phyloP scores from a whole-genome alignment of 2,113 vertebrate genomes.

The Falco punctatus region DNA sequence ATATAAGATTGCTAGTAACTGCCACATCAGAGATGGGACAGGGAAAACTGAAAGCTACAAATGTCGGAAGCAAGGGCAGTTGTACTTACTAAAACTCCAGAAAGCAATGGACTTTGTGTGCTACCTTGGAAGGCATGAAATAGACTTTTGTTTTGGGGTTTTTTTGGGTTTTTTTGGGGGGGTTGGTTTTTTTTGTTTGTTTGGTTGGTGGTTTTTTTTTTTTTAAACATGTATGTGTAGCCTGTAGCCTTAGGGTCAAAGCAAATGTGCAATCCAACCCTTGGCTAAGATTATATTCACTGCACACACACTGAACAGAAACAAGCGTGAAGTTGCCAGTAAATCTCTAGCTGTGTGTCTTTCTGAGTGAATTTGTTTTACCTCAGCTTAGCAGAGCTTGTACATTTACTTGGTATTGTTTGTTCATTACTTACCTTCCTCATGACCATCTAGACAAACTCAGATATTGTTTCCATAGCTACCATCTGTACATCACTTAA shows the following conservation, averaged over 20 bases:
- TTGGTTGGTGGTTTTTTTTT: neutral
- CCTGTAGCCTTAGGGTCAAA: neutral
- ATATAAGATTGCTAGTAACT: neutral
- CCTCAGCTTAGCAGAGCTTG: neutral
- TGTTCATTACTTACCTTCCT: slow-evolving; percentile 26
- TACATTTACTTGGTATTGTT: neutral
- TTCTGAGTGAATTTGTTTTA: slow-evolving; percentile 8
- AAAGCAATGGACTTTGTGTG: neutral
- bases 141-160: neutral
- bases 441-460: neutral
- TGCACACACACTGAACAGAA: neutral
- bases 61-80: fast-evolving
- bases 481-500: slow-evolving; percentile 3
- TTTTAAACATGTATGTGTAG: neutral
- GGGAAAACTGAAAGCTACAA: neutral
- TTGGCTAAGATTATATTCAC: neutral
- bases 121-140: neutral
- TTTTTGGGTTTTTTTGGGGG: neutral
- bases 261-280: neutral
- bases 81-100: neutral
- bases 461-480: slow-evolving; percentile 42
- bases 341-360: neutral
- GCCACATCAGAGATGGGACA: neutral
- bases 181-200: neutral
- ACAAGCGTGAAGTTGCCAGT: neutral